A percentile compares a stretch with the other conserved stretches of the same genome.
Evolutionary conservation across 2,888 invertebrate genomes (phyloP).

Genomic region (Macrophya annulata): DNA sequence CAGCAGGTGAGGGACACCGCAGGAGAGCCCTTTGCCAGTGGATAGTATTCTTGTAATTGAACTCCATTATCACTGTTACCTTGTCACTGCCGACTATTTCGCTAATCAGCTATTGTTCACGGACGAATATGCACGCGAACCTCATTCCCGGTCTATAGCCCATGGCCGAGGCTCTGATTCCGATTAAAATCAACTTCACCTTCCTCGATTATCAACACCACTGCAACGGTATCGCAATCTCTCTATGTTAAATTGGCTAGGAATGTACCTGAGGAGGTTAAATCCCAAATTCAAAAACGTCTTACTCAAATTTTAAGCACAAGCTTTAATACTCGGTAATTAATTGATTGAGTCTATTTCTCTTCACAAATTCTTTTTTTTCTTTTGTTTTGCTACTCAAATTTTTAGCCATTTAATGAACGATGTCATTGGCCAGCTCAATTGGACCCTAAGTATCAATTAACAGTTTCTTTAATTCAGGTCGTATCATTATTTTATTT

Average conservation of each 20-base stretch:
- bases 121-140: constrained; percentile 67
- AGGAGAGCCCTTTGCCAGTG: constrained; percentile 46
- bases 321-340: neutral
- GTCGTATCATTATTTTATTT: neutral
- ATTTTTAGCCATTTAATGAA: neutral
- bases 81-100: constrained; percentile 65
- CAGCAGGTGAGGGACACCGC: constrained; percentile 51
- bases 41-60: constrained; percentile 67
- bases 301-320: neutral
- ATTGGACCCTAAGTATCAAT: neutral
- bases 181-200: constrained; percentile 36
- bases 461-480: neutral
- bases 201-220: neutral
- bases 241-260: neutral
- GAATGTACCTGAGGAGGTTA: neutral
- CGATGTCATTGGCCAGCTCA: neutral
- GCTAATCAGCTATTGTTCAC: constrained; percentile 66
- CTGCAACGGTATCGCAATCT: neutral
- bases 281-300: neutral
- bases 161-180: constrained; percentile 54
- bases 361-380: neutral
- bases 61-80: constrained; percentile 68
- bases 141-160: constrained; percentile 53
- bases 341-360: neutral
- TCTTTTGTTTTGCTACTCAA: neutral